These are phyloP conservation scores for Acanthaster planci DNA, from an alignment of 35 echinoderm and acorn worm genomes.

Conservation along the genomic window DNA sequence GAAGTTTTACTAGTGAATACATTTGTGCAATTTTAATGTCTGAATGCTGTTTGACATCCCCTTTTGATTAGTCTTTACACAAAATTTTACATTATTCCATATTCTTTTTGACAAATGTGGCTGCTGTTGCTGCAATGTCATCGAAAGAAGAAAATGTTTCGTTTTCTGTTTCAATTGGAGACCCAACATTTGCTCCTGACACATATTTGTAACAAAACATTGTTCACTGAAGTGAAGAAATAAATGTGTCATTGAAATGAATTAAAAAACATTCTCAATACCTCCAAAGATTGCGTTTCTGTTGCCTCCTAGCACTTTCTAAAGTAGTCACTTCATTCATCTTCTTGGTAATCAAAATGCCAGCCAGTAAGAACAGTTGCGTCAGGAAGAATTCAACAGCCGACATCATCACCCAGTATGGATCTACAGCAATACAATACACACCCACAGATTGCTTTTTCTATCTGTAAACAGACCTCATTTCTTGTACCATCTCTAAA, in stretches of 20 bases:
- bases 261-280: constrained; percentile 13
- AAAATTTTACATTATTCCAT: too few species aligned
- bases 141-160: too few species aligned
- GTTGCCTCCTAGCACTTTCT: constrained; percentile 60
- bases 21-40: too few species aligned
- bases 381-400: constrained; percentile 73
- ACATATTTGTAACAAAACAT: not conserved
- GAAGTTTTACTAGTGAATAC: too few species aligned
- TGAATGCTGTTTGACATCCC: too few species aligned
- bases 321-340: constrained; percentile 73
- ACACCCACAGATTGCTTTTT: too few species aligned
- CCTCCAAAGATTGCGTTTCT: constrained; percentile 92
- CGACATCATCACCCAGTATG: constrained; percentile 91
- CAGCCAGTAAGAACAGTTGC: constrained; percentile 75
- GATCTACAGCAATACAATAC: constrained; percentile 56
- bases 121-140: too few species aligned
- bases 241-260: not conserved
- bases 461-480: not conserved
- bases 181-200: not conserved
- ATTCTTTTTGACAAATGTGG: too few species aligned
- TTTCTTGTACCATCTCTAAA: too few species aligned
- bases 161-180: not conserved
- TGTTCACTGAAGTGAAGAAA: not conserved
- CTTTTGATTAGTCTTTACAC: too few species aligned
- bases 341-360: constrained; percentile 83